Percentiles rank a stretch among this genome's conserved stretches.
phyloP scores from a whole-genome alignment of 2,888 invertebrate genomes.

The Agonopterix subpropinquella region DNA sequence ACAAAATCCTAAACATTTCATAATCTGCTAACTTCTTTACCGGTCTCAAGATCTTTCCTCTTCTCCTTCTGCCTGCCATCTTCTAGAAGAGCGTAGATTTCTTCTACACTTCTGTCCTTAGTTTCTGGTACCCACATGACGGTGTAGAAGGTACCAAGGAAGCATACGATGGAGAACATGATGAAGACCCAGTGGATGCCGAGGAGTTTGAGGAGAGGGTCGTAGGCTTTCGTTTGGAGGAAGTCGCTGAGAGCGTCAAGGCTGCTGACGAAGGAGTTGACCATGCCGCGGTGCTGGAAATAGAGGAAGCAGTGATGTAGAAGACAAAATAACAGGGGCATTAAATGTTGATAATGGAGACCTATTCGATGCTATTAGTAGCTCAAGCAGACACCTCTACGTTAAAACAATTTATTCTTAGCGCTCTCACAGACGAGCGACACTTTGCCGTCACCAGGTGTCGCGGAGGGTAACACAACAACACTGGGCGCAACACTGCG shows the following conservation, averaged over 20 bases:
- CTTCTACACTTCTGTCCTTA: slow-evolving; percentile 55
- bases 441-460: too few relatives aligned
- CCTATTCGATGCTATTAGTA: too few relatives aligned
- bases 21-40: slow-evolving; percentile 51
- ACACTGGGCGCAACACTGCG: too few relatives aligned
- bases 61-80: slow-evolving; percentile 54
- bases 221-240: slow-evolving; percentile 64
- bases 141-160: slow-evolving; percentile 59
- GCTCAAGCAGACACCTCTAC: too few relatives aligned
- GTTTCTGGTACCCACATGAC: slow-evolving; percentile 66
- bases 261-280: slow-evolving; percentile 62
- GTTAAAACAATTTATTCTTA: too few relatives aligned
- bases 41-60: slow-evolving; percentile 29
- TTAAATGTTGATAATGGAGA: too few relatives aligned
- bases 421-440: too few relatives aligned
- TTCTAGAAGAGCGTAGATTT: slow-evolving; percentile 57
- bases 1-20: slow-evolving; percentile 21
- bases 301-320: not conserved
- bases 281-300: slow-evolving; percentile 64
- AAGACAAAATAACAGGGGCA: too few relatives aligned
- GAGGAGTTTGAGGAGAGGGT: slow-evolving; percentile 56
- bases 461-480: too few relatives aligned
- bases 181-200: slow-evolving; percentile 71
- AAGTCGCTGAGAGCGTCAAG: slow-evolving; percentile 63
- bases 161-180: slow-evolving; percentile 59